These are phyloP conservation scores for Eupithecia tripunctaria DNA, from an alignment of 2,888 invertebrate species.

Conservation along the genomic window DNA sequence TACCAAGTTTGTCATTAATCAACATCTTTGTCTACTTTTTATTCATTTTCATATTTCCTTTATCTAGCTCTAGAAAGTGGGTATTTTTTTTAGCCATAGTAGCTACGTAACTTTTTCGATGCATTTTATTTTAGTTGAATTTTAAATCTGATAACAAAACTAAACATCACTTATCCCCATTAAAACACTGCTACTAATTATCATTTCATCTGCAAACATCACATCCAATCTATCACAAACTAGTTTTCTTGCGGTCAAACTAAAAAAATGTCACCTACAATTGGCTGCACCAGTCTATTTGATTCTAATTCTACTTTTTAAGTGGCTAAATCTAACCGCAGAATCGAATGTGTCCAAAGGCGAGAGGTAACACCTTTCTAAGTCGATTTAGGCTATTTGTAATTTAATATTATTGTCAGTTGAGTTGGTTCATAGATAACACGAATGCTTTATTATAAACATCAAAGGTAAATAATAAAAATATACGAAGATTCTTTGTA, in stretches of 20 bases:
- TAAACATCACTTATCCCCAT: conserved; percentile 23
- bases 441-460: neutral
- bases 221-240: conserved; percentile 32
- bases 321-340: conserved; percentile 46
- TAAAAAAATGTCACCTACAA: conserved; percentile 37
- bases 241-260: conserved; percentile 28
- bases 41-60: neutral
- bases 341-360: conserved; percentile 39
- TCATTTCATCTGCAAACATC: conserved; percentile 30
- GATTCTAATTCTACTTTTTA: conserved; percentile 37
- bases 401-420: conserved; percentile 38
- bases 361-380: conserved; percentile 43
- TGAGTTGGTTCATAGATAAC: neutral
- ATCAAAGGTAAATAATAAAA: neutral
- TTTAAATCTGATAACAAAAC: conserved; percentile 8
- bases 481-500: neutral
- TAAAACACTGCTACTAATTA: conserved; percentile 26
- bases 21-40: neutral
- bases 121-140: neutral
- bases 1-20: neutral
- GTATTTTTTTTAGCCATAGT: neutral
- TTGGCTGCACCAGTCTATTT: conserved; percentile 35
- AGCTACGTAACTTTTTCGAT: neutral
- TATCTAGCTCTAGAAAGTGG: neutral
- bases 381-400: conserved; percentile 43